phyloP scores from a whole-genome alignment of 2,113 vertebrate genomes.

The Anser cygnoides region DNA sequence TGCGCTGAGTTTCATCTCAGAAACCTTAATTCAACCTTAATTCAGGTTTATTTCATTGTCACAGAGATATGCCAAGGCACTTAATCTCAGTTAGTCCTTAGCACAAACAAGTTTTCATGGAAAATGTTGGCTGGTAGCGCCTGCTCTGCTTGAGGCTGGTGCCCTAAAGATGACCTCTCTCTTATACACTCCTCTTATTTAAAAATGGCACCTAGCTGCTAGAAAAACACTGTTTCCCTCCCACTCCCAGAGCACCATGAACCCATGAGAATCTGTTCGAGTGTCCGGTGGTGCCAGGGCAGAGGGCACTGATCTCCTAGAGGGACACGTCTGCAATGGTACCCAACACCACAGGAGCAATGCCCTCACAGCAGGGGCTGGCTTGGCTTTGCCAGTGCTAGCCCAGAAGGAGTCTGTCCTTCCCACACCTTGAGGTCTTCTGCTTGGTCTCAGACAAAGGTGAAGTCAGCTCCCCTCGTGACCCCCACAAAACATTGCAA shows the following conservation, averaged over 20 bases:
- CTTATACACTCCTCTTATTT: not conserved
- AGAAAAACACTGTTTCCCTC: not conserved
- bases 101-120: not conserved
- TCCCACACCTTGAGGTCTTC: not conserved
- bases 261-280: not conserved
- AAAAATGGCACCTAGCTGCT: not conserved
- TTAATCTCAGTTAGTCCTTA: not conserved
- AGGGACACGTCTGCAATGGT: rapidly evolving
- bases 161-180: not conserved
- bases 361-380: not conserved
- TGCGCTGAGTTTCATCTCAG: not conserved
- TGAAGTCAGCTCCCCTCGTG: not conserved
- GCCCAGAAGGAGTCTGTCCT: not conserved
- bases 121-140: not conserved
- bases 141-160: not conserved
- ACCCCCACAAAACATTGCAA: not conserved
- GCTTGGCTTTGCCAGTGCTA: not conserved
- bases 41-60: not conserved
- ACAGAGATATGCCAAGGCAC: not conserved
- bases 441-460: not conserved
- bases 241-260: not conserved
- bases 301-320: not conserved
- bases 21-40: not conserved
- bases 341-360: rapidly evolving
- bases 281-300: not conserved